phyloP scores from a whole-genome alignment of 2,113 vertebrate species.

The Macaca nemestrina region DNA sequence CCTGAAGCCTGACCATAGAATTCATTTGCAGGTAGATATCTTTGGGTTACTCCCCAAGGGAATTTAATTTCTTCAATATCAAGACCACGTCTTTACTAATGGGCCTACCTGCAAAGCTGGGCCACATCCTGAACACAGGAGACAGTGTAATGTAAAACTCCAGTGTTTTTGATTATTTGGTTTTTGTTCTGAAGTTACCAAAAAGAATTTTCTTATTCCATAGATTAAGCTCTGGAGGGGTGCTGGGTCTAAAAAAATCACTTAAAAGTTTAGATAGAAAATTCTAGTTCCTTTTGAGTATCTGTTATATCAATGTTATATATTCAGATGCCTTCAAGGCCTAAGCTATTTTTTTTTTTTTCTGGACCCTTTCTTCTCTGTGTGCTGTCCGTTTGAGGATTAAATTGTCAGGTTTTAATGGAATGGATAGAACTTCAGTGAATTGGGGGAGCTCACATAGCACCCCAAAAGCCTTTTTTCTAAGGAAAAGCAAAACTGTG shows the following conservation, averaged over 20 bases:
- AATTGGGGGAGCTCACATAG: neutral
- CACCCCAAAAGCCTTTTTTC: neutral
- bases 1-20: neutral
- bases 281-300: neutral
- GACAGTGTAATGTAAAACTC: neutral
- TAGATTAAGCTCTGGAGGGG: neutral
- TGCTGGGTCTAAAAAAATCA: neutral
- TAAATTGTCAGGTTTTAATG: neutral
- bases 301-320: neutral
- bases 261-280: neutral
- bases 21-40: neutral
- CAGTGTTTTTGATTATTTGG: neutral
- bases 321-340: neutral
- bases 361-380: neutral
- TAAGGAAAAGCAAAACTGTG: neutral
- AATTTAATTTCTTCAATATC: neutral
- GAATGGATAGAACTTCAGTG: neutral
- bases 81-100: neutral
- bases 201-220: neutral
- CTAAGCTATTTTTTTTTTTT: neutral
- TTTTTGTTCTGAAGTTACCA: constrained; percentile 25
- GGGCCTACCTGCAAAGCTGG: neutral
- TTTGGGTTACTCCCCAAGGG: neutral
- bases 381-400: neutral
- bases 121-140: neutral